Conservation (phyloP, 1,140 invertebrate genomes). For the Tetranychus cinnabarinus region DNA sequence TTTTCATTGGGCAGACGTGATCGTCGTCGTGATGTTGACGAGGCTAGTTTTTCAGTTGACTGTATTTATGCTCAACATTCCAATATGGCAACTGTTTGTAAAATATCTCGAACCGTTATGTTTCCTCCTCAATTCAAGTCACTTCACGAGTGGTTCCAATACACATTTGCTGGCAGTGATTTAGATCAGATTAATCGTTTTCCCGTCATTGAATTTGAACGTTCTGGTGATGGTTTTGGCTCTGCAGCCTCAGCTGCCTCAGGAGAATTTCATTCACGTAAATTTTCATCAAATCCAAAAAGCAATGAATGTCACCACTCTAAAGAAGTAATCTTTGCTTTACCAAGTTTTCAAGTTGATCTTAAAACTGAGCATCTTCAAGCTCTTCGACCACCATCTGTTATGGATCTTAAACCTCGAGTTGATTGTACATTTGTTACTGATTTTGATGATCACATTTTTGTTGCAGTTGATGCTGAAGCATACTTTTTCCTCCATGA, state of each 20-base stretch:
- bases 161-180: constrained; percentile 75
- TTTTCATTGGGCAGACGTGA: constrained; percentile 46
- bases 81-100: constrained; percentile 42
- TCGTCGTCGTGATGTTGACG: background rate
- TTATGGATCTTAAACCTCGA: constrained; percentile 49
- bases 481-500: constrained; percentile 93
- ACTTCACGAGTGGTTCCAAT: constrained; percentile 85
- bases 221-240: background rate
- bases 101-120: constrained; percentile 63
- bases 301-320: constrained; percentile 60
- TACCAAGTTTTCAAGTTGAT: constrained; percentile 72
- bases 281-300: constrained; percentile 22
- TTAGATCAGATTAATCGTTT: constrained; percentile 36
- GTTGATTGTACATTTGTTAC: constrained; percentile 92
- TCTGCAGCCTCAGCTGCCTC: background rate
- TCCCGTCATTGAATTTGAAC: constrained; percentile 3
- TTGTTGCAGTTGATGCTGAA: constrained; percentile 90
- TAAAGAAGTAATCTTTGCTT: constrained; percentile 77
- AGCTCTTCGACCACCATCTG: constrained; percentile 32
- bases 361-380: constrained; percentile 79
- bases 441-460: constrained; percentile 94
- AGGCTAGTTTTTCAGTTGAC: background rate
- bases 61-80: constrained; percentile 23
- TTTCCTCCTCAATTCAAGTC: constrained; percentile 79
- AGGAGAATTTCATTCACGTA: background rate